Evolutionary conservation across 2,797 vertebrate genomes (phyloP).

Genomic region (Galaxias olidus): DNA sequence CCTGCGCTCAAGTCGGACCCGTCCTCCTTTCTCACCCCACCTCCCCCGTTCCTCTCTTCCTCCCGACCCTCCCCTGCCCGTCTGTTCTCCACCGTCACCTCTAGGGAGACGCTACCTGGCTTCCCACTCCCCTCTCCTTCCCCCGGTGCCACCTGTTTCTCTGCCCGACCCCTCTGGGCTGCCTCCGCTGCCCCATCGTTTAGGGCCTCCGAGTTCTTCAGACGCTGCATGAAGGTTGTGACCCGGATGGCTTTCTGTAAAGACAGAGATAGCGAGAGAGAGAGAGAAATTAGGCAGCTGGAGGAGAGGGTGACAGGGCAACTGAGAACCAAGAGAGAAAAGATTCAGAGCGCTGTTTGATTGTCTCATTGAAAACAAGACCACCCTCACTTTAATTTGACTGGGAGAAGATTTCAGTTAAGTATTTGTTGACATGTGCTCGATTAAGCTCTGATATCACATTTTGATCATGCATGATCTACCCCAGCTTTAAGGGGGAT

Average conservation of each 20-base stretch:
- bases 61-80: conserved; percentile 49
- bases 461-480: conserved; percentile 40
- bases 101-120: conserved; percentile 71
- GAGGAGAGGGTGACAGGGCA: background rate
- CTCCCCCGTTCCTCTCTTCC: conserved; percentile 34
- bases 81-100: conserved; percentile 73
- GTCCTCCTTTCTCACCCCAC: conserved; percentile 40
- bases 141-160: conserved; percentile 46
- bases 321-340: too few relatives aligned
- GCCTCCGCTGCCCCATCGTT: conserved; percentile 61
- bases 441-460: conserved; percentile 37
- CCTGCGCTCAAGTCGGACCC: conserved; percentile 35
- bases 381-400: too few relatives aligned
- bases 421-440: too few relatives aligned
- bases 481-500: too few relatives aligned
- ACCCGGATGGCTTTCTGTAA: conserved; percentile 87
- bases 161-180: conserved; percentile 46
- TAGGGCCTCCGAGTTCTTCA: conserved; percentile 77
- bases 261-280: conserved; percentile 35
- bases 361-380: conserved; percentile 22
- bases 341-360: too few relatives aligned
- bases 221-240: conserved; percentile 87
- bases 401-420: too few relatives aligned
- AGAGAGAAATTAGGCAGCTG: background rate
- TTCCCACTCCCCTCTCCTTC: conserved; percentile 57